These are phyloP conservation scores for Emys orbicularis DNA, from an alignment of 2,797 vertebrate genomes.

Conservation along the genomic window DNA sequence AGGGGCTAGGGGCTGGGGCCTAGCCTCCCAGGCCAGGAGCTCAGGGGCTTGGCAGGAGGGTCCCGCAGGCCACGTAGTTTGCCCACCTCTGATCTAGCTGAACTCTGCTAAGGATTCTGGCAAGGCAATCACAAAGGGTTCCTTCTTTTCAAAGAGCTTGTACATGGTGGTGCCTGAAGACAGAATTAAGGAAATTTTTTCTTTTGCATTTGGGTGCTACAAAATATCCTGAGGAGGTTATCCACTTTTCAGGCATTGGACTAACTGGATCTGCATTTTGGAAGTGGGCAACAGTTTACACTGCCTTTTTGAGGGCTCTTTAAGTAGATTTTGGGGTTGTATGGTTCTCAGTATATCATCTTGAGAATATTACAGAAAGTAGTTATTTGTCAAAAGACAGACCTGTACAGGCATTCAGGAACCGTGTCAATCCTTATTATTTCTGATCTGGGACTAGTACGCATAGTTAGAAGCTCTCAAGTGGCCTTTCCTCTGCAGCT, in stretches of 20 bases:
- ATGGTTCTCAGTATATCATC: neutral
- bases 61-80: too few relatives aligned
- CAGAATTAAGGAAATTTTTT: neutral
- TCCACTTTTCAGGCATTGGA: too few relatives aligned
- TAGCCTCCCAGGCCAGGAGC: too few relatives aligned
- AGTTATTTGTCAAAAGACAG: neutral
- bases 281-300: neutral
- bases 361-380: neutral
- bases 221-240: neutral
- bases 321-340: neutral
- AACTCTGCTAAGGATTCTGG: neutral
- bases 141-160: neutral
- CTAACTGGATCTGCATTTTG: too few relatives aligned
- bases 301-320: neutral
- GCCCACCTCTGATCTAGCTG: too few relatives aligned
- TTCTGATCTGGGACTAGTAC: neutral
- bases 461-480: neutral
- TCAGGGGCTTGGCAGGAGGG: too few relatives aligned
- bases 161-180: neutral
- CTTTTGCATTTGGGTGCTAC: neutral
- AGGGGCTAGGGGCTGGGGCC: too few relatives aligned
- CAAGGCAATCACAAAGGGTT: neutral
- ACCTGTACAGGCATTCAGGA: neutral
- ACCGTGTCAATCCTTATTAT: neutral
- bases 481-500: neutral